These are phyloP conservation scores for Thera britannica DNA, from an alignment of 2,888 invertebrate species.

Conservation along the genomic window DNA sequence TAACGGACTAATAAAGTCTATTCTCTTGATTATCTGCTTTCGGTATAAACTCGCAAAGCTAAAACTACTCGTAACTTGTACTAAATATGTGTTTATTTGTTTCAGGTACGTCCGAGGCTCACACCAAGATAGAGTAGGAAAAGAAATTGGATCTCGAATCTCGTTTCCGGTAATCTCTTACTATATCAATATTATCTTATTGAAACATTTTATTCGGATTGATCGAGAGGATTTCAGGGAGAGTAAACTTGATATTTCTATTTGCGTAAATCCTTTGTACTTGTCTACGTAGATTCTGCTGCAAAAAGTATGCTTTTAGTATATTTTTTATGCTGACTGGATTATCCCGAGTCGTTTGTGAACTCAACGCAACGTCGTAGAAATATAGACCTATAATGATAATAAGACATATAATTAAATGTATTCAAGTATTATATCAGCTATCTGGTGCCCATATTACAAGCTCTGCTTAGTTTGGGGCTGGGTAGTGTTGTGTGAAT, in stretches of 20 bases:
- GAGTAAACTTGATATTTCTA: conserved; percentile 10
- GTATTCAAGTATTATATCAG: no score
- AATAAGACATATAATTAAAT: no score
- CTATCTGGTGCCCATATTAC: no score
- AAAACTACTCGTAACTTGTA: background rate
- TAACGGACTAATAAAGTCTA: no score
- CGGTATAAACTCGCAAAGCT: background rate
- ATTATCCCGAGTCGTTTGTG: conserved; percentile 22
- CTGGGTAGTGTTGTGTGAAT: no score
- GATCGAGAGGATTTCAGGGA: conserved; percentile 1
- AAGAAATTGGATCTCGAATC: background rate
- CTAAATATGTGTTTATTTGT: conserved; percentile 13
- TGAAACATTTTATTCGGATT: conserved; percentile 18
- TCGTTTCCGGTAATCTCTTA: conserved; percentile 11
- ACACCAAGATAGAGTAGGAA: background rate
- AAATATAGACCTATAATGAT: background rate
- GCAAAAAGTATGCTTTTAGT: conserved; percentile 15
- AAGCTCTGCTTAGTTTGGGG: no score
- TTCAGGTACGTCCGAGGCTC: conserved; percentile 19
- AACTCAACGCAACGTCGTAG: conserved; percentile 14
- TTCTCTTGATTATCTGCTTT: no score
- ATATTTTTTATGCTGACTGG: conserved; percentile 29
- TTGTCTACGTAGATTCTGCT: conserved; percentile 17
- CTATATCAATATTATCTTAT: conserved; percentile 10
- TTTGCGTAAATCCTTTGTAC: conserved; percentile 21